Percentiles rank a stretch among this genome's conserved stretches.
These are phyloP conservation scores for Ceratotherium simum DNA, from an alignment of 2,113 vertebrate genomes.

Conservation along the genomic window DNA sequence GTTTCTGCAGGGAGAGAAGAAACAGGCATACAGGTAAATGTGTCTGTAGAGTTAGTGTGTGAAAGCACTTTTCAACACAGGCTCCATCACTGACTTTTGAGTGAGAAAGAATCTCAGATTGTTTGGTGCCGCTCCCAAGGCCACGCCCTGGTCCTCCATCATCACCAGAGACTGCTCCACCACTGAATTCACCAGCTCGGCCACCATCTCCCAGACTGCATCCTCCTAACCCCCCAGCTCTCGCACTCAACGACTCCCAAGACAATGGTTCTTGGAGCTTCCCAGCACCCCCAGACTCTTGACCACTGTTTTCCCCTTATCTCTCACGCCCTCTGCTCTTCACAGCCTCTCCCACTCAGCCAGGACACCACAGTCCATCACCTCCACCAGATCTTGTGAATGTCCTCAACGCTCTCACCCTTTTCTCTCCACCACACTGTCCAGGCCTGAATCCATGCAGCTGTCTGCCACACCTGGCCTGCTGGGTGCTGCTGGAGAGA, in stretches of 20 bases:
- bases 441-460: not conserved
- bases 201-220: not conserved
- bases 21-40: not conserved
- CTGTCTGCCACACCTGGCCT: not conserved
- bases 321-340: not conserved
- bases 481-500: not conserved
- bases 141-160: rapidly evolving
- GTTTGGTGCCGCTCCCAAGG: not conserved
- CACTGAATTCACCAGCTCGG: not conserved
- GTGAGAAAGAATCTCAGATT: not conserved
- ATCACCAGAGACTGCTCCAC: not conserved
- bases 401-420: not conserved
- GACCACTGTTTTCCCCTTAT: not conserved
- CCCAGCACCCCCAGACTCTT: not conserved
- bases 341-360: not conserved
- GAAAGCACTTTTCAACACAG: not conserved
- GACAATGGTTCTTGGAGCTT: not conserved
- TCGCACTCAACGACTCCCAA: not conserved
- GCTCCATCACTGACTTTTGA: not conserved
- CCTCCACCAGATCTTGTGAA: not conserved
- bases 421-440: not conserved
- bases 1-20: conserved; percentile 90
- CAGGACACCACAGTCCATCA: not conserved
- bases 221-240: not conserved
- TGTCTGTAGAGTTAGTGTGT: not conserved